Evolutionary conservation across 2,888 invertebrate genomes (phyloP), one percentile per base, ranked within the genome.

Genomic region (Clunio marinus): DNA sequence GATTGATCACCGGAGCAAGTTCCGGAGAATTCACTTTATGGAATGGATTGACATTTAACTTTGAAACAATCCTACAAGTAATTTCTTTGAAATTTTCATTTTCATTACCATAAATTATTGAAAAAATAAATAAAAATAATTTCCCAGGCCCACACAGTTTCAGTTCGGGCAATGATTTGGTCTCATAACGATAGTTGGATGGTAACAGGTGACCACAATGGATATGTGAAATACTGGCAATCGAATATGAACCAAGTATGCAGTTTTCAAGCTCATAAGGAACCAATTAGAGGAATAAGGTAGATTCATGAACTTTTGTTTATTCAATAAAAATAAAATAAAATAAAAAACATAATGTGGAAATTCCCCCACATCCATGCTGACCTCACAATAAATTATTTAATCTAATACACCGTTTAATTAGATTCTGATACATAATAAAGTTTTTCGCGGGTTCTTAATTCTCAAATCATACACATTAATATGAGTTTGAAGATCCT

Each of bases 191-290:
- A 98, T 81, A 91, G 92, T 74, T 99, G 99, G 99, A 96, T 99
- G 96, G 93, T 99, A 70, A 98, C 98, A 0, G 99, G 95, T 22
- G 99, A 99, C 81, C 97, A 98, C 78, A 90, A 91, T 65, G 99
- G 99, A 70, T 99, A 93, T 79, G 95, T 99, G 72, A 99, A 99
- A 77, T 99, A 99, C 82, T 99, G 99, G 99, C 99, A 99, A 84
- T 95, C 96, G 74, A 99, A 99, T 81, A 99, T 99, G 99, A 99
- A 99, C 83, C 99, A 99, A 83, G 99, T 99, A 69, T 98, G 99
- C 86, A 98, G 99, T 96, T 99, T 96, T 84, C 98, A 98, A 82
- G 99, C 98, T 69, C 99, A 99, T 81, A 98, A 99, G 86, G 99
- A 99, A 84, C 94, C 99, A 72, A 91, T 99, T 74, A 88, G 99